Evolutionary conservation across 2,797 vertebrate genomes (phyloP).

Genomic region (Molossus molossus): DNA sequence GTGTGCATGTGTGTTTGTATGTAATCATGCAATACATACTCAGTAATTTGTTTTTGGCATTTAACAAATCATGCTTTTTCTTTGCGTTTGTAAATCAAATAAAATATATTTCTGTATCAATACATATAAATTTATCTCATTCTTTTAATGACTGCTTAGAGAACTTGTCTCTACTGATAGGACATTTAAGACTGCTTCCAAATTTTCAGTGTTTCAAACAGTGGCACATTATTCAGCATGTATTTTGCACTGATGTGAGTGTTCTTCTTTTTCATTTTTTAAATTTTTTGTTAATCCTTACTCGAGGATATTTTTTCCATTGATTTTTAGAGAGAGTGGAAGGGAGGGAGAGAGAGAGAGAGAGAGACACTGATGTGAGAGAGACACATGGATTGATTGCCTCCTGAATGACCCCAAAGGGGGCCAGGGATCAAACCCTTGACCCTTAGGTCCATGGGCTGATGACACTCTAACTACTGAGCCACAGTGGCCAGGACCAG

Average conservation of each 20-base stretch:
- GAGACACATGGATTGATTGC: too few species aligned
- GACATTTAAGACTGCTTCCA: background rate
- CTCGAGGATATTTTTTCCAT: too few species aligned
- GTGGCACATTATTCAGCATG: background rate
- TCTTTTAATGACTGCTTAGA: background rate
- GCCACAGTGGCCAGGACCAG: too few species aligned
- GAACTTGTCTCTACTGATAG: background rate
- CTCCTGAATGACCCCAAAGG: too few species aligned
- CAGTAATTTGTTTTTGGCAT: slow-evolving; percentile 1
- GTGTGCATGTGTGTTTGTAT: background rate
- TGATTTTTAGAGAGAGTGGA: too few species aligned
- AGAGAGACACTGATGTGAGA: too few species aligned
- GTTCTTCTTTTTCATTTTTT: background rate
- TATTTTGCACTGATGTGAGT: background rate
- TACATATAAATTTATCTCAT: background rate
- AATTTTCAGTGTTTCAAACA: background rate
- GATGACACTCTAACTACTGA: too few species aligned
- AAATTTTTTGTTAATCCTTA: too few species aligned
- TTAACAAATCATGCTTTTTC: background rate
- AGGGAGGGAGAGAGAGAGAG: too few species aligned
- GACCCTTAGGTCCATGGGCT: too few species aligned
- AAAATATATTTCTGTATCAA: slow-evolving; percentile 1
- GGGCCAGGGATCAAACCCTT: too few species aligned
- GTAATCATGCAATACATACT: background rate
- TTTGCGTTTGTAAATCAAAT: slow-evolving; percentile 24